Evolutionary conservation across 1,140 invertebrate species (phyloP), one percentile per base, ranked within the genome.

Genomic region (Cydia splendana): DNA sequence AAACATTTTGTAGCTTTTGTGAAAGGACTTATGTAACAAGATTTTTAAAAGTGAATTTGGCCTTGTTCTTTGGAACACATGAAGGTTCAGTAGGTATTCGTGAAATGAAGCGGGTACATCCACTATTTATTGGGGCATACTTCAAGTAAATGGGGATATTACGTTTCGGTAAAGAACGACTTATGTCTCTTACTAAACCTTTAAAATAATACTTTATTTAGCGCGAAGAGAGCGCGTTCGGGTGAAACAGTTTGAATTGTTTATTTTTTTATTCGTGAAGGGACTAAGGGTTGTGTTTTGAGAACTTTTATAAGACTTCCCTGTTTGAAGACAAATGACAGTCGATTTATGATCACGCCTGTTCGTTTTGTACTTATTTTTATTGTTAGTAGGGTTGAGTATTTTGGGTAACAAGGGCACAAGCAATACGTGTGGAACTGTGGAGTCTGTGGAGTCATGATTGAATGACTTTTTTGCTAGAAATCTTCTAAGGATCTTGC

Each of bases 101-200:
- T 84, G 80, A 85, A 84, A 81, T 82, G 81, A 77, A 74, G 48
- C 62, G 62, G 15, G 62, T 51, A 81, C 78, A 80, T 75, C 71
- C 75, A 76, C 75, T 80, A 82, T 85, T 85, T 85, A 87, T 85
- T 82, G 81, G 81, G 75, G 77, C 79, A 79, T 81, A 81, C 76
- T 79, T 82, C 80, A 83, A 83, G 75, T 75, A 81, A 84, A 85
- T 85, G 78, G 65, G 79, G 57, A 78, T 75, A 75, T 81, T 77
- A 79, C 10, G 10, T 62, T 20, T 24, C 24, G 57, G 20, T 62
- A 24, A 62, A 62, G 7, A 62, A 62, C 18, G 57, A 62, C 57
- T 24, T 62, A 62, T 24, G 57, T 24, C 7, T 24, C 57, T 10
- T 62, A 24, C 24, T 62, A 24, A 10, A 24, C 57, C 10, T 62